Base-by-base conservation (phyloP, 2,888 invertebrate genomes). In the Antheraea assamensis region DNA sequence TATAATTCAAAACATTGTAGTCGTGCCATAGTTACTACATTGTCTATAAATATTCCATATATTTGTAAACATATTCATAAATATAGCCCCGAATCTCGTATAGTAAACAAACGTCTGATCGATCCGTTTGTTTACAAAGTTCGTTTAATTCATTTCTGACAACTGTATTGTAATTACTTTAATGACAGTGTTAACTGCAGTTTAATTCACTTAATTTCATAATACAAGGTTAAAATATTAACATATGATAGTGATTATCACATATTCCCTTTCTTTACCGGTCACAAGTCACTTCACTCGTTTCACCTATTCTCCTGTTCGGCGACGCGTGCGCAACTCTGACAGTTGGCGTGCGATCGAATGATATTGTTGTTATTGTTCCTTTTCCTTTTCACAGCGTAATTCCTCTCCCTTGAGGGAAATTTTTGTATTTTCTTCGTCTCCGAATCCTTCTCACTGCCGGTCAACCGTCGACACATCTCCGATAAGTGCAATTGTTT, bases 341-440 rank as follows among this genome's bases (percentile, higher is more conserved):
- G 87, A 75, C 94, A 94, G 80, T 92, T 92, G 8, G 85, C 90
- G 76, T 92, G 91, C 2, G 93, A 89, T 55, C 89, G 82, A 76
- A 88, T 83, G 75, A 87, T 86, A 75, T 85, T 88, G 77, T 92
- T 91, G 79, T 93, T 93, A 76, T 92, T 94, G 78, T 93, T 95
- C 77, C 95, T 95, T 74, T 83, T 85, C 78, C 96, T 95, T 73
- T 96, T 91, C 68, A 97, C 95, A 61, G 96, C 96, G 82, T 95
- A 95, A 86, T 96, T 96, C 78, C 97, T 95, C 83, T 96, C 96
- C 68, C 96, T 94, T 1, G 96, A 96, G 1, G 96, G 96, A 86
- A 96, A 96, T 82, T 96, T 96, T 74, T 96, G 96, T 80, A 92
- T 88, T 76, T 89, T 91, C 75, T 83, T 85, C 71, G 82, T 82